Conservation (phyloP, 2,113 vertebrate genomes). For the Amazona guildingii region DNA sequence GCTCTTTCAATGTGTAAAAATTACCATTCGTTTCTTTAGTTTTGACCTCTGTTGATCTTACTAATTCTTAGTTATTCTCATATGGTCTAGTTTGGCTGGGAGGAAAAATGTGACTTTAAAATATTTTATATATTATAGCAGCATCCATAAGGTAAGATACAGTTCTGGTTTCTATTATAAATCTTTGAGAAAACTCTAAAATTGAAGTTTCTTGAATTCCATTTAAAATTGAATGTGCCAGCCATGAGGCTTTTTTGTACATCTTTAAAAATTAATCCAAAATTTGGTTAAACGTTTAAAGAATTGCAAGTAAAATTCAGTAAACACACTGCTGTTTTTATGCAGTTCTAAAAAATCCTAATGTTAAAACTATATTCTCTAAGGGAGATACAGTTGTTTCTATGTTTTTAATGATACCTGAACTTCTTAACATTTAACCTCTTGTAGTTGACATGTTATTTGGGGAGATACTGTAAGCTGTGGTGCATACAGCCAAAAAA, state of each 20-base stretch:
- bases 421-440: neutral
- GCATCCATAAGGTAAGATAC: neutral
- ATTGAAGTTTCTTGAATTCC: neutral
- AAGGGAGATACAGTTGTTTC: neutral
- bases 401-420: neutral
- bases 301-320: neutral
- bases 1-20: slow-evolving; percentile 43
- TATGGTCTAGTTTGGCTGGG: neutral
- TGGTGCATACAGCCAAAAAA: neutral
- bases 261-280: neutral
- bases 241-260: neutral
- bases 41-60: slow-evolving; percentile 34
- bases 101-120: neutral
- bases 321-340: neutral
- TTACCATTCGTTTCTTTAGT: neutral
- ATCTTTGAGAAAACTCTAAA: neutral
- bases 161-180: neutral
- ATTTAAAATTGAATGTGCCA: neutral
- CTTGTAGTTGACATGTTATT: neutral
- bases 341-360: neutral
- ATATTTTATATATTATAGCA: neutral
- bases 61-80: slow-evolving; percentile 23
- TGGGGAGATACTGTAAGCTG: neutral
- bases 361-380: neutral
- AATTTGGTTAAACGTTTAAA: neutral